Conservation (phyloP, 2,113 vertebrate genomes). For the Anolis sagrei region DNA sequence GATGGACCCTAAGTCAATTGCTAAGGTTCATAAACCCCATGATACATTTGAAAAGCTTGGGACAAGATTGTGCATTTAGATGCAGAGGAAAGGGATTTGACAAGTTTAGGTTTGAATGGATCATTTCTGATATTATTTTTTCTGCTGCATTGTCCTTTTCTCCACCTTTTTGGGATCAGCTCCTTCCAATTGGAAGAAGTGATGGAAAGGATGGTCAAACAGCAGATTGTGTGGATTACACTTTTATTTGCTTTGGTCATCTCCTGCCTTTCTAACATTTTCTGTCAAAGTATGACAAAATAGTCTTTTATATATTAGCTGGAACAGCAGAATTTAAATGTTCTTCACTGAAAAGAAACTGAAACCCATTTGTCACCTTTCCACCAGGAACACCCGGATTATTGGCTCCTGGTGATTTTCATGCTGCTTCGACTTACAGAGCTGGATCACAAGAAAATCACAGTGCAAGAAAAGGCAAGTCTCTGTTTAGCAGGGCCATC, state of each 20-base stretch:
- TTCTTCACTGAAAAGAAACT: slow-evolving; percentile 29
- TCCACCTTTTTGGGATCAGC: neutral
- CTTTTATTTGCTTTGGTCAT: neutral
- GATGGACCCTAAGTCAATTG: neutral
- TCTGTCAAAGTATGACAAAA: neutral
- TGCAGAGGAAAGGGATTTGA: neutral
- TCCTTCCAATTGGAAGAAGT: neutral
- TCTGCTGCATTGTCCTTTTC: neutral
- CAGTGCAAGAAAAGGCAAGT: slow-evolving; percentile 89
- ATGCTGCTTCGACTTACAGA: slow-evolving; percentile 82
- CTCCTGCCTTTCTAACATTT: neutral
- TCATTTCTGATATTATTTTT: neutral
- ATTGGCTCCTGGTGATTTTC: slow-evolving; percentile 85
- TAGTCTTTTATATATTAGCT: neutral
- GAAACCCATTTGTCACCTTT: slow-evolving; percentile 11
- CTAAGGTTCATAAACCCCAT: neutral
- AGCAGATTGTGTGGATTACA: neutral
- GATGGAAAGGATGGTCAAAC: neutral
- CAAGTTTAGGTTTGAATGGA: neutral
- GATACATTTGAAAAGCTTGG: neutral
- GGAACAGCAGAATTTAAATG: neutral
- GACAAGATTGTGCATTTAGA: neutral
- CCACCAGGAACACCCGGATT: slow-evolving; percentile 82
- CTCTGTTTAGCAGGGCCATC: neutral
- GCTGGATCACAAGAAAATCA: slow-evolving; percentile 85